Evolutionary conservation across 1,140 invertebrate genomes (phyloP).

Genomic region (Plodia interpunctella): DNA sequence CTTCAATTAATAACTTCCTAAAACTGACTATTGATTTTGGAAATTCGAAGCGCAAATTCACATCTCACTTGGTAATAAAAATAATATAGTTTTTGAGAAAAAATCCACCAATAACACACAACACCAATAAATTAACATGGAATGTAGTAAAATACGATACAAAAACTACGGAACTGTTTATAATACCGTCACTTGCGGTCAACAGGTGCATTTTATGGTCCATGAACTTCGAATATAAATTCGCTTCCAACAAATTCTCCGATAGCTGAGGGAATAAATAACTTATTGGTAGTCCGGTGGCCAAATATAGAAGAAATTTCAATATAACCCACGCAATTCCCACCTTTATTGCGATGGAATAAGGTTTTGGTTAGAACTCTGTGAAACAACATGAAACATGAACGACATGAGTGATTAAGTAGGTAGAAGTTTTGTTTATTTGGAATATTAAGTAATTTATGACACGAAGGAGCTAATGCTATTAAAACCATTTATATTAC

Average conservation of each 20-base stretch:
- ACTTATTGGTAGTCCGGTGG: not conserved
- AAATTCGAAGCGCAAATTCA: no score
- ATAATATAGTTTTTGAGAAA: no score
- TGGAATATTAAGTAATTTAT: not conserved
- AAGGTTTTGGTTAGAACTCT: not conserved
- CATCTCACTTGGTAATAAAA: no score
- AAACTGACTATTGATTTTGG: no score
- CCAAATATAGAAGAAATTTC: not conserved
- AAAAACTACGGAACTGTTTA: constrained; percentile 1
- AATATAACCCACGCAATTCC: not conserved
- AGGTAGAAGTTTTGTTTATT: no score
- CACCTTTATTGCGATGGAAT: not conserved
- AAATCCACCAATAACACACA: no score
- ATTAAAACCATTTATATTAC: no score
- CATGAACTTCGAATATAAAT: constrained; percentile 4
- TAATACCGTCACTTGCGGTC: constrained; percentile 2
- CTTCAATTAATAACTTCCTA: no score
- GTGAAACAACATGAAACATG: not conserved
- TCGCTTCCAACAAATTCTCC: not conserved
- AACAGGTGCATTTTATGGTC: constrained; percentile 5
- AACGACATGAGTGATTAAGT: not conserved
- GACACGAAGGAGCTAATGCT: no score
- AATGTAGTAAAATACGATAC: not conserved
- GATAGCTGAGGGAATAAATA: not conserved
- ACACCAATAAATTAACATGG: not conserved